Evolutionary conservation across 2,888 invertebrate species (phyloP), one percentile per base, ranked within the genome.

Genomic region (Thalpophila matura): DNA sequence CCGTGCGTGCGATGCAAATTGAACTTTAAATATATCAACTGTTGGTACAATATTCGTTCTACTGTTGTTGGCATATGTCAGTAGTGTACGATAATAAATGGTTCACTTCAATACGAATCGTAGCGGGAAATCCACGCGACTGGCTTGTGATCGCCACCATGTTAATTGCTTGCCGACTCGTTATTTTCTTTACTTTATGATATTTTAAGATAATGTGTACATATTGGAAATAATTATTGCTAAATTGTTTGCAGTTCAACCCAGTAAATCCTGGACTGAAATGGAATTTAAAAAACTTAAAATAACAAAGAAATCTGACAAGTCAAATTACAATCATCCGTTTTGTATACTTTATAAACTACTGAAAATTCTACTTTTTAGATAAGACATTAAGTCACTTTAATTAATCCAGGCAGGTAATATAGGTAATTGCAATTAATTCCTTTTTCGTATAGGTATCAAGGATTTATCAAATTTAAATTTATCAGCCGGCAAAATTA

Each of bases 81-180:
- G 89, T 87, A 85, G 83, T 85, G 85, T 85, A 91, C 88, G 91
- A 93, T 93, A 91, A 91, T 93, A 94, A 93, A 93, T 94, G 91
- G 94, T 93, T 91, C 92, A 91, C 87, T 89, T 90, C 86, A 90
- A 91, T 90, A 91, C 89, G 89, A 92, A 87, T 91, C 85, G 88
- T 93, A 93, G 93, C 92, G 92, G 94, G 90, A 92, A 94, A 93
- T 94, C 91, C 94, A 94, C 93, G 94, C 93, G 89, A 90, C 89
- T 86, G 87, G 86, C 85, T 88, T 90, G 93, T 95, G 94, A 94
- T 94, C 90, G 89, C 86, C 85, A 83, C 83, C 86, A 86, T 86
- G 88, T 89, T 93, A 91, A 93, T 93, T 92, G 88, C 86, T 90
- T 86, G 82, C 84, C 77, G 85, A 83, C 85, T 89, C 86, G 85